phyloP scores from a whole-genome alignment of 2,888 invertebrate genomes.

The Spodoptera littoralis region DNA sequence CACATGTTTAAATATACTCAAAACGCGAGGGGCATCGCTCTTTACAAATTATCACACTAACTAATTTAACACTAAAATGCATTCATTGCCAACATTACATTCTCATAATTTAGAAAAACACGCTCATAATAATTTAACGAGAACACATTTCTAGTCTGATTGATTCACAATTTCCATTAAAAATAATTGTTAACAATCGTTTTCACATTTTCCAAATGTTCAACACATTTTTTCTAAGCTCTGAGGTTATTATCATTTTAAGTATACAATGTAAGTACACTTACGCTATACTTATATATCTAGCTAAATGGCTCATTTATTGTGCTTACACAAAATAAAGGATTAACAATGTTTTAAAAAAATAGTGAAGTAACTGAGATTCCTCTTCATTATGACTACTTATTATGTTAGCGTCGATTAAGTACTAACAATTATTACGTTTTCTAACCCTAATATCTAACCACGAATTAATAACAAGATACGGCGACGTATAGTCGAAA shows the following conservation, averaged over 20 bases:
- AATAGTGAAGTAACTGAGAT: slow-evolving; percentile 74
- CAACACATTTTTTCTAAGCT: slow-evolving; percentile 73
- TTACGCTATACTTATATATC: slow-evolving; percentile 65
- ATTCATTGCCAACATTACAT: slow-evolving; percentile 47
- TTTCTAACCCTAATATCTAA: slow-evolving; percentile 32
- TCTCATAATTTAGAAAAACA: slow-evolving; percentile 51
- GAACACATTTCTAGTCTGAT: slow-evolving; percentile 76
- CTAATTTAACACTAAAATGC: slow-evolving; percentile 32
- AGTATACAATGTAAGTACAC: slow-evolving; percentile 59
- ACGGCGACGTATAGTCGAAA: slow-evolving; percentile 18
- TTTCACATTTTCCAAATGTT: slow-evolving; percentile 65
- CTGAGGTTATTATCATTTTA: slow-evolving; percentile 72
- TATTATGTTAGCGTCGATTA: slow-evolving; percentile 55
- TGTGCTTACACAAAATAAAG: slow-evolving; percentile 69
- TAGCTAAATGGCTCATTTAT: slow-evolving; percentile 70
- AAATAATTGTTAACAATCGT: slow-evolving; percentile 63
- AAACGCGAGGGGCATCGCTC: slow-evolving; percentile 20
- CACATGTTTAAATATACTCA: slow-evolving; percentile 28
- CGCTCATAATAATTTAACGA: slow-evolving; percentile 66
- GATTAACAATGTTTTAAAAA: slow-evolving; percentile 64
- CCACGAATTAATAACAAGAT: slow-evolving; percentile 40
- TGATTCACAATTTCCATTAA: slow-evolving; percentile 55
- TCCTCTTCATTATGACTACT: slow-evolving; percentile 61
- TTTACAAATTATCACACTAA: slow-evolving; percentile 36
- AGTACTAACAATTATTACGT: slow-evolving; percentile 45